A percentile compares a stretch with the other conserved stretches of the same genome.
These are phyloP conservation scores for Coregonus sp. DNA, from an alignment of 2,797 vertebrate species.

Conservation along the genomic window DNA sequence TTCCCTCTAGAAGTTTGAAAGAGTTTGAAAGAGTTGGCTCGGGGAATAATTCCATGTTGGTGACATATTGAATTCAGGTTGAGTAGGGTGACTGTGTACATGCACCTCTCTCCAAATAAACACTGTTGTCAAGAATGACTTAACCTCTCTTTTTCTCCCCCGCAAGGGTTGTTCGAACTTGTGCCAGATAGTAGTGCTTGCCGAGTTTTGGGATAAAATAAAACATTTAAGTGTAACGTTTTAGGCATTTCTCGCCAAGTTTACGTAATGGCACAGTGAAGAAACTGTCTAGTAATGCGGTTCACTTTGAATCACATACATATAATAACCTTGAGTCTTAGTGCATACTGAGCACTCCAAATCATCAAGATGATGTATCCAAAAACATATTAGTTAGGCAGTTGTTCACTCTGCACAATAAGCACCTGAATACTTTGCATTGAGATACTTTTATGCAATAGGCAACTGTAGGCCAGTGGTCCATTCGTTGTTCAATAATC, in stretches of 20 bases:
- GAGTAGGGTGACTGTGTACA: slow-evolving; percentile 5
- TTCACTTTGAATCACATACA: neutral
- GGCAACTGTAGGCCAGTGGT: neutral
- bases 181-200: no score
- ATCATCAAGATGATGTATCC: no score
- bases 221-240: neutral
- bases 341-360: no score
- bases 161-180: neutral
- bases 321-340: neutral
- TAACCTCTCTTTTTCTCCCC: neutral
- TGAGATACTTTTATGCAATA: no score
- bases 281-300: neutral
- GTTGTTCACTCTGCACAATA: neutral
- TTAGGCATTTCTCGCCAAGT: neutral
- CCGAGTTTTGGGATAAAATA: neutral
- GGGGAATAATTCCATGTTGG: neutral
- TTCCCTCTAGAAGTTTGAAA: neutral
- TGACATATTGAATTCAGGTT: slow-evolving; percentile 1
- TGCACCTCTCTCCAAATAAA: neutral
- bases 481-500: neutral
- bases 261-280: neutral
- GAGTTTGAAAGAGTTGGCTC: neutral
- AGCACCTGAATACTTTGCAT: neutral
- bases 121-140: slow-evolving; percentile 9
- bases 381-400: no score